A percentile compares a stretch with the other conserved stretches of the same genome.
Evolutionary conservation across 2,888 invertebrate species (phyloP).

Genomic region (Ophion ellenae): DNA sequence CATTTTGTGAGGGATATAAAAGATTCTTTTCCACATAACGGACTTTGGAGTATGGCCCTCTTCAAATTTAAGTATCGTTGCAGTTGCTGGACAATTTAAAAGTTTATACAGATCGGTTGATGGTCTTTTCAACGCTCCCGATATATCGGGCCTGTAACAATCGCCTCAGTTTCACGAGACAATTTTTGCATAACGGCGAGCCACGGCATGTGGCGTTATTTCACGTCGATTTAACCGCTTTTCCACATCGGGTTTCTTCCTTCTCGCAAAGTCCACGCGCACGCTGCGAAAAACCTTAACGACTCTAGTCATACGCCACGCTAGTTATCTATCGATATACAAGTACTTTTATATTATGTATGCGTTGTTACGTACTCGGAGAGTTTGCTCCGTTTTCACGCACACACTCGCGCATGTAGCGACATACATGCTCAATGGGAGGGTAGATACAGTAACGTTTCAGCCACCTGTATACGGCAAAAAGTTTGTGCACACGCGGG

Average conservation of each 20-base stretch:
- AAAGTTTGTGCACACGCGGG: slow-evolving; percentile 29
- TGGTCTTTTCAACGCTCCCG: neutral
- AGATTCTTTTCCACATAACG: neutral
- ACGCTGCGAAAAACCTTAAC: slow-evolving; percentile 1
- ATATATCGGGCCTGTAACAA: neutral
- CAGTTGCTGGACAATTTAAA: neutral
- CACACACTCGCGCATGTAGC: neutral
- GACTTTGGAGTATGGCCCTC: neutral
- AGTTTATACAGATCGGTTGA: neutral
- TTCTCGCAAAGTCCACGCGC: neutral
- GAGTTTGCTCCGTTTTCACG: slow-evolving; percentile 32
- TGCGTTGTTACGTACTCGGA: slow-evolving; percentile 28
- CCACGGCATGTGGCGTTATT: neutral
- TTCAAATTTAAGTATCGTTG: neutral
- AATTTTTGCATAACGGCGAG: neutral
- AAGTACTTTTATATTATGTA: slow-evolving; percentile 38
- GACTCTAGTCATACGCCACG: slow-evolving; percentile 16
- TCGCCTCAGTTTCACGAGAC: neutral
- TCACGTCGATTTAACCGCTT: slow-evolving; percentile 16
- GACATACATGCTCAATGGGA: slow-evolving; percentile 30
- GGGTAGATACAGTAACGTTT: slow-evolving; percentile 6
- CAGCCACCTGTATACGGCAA: slow-evolving; percentile 40
- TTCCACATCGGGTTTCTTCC: neutral
- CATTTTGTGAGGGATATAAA: neutral
- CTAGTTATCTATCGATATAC: slow-evolving; percentile 26